Conservation (phyloP, 2,113 vertebrate species). For the Pipra filicauda region DNA sequence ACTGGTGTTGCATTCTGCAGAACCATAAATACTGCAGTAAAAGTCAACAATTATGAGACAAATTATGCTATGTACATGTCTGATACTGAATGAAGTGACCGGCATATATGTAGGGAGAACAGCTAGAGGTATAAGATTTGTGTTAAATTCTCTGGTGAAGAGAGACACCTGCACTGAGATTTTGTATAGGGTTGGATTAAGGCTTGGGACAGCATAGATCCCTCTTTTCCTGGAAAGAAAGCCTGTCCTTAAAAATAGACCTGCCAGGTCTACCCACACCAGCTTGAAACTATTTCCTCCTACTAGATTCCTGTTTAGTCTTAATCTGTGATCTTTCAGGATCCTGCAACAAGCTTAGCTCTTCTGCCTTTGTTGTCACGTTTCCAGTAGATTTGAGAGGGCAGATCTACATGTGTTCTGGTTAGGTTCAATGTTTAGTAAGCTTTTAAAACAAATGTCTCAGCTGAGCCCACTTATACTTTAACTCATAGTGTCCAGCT, state of each 20-base stretch:
- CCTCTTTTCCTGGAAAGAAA: background rate
- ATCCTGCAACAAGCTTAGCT: background rate
- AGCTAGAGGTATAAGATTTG: background rate
- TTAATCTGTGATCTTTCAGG: background rate
- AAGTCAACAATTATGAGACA: background rate
- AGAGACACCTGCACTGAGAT: background rate
- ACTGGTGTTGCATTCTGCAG: background rate
- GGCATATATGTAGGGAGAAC: background rate
- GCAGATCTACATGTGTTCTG: background rate
- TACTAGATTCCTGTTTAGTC: background rate
- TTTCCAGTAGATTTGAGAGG: background rate
- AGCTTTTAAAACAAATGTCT: background rate
- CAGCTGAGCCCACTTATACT: background rate
- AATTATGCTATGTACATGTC: background rate
- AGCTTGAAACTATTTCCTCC: background rate
- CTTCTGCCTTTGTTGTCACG: background rate
- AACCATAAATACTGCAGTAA: background rate
- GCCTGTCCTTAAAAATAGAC: background rate
- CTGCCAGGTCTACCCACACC: background rate
- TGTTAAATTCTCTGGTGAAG: background rate
- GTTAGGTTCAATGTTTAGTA: background rate
- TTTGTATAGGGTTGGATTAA: background rate
- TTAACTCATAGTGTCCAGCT: background rate
- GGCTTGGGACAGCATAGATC: background rate
- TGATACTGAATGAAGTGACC: background rate